phyloP scores from a whole-genome alignment of 2,888 invertebrate genomes.

The Itoplectis maculator region DNA sequence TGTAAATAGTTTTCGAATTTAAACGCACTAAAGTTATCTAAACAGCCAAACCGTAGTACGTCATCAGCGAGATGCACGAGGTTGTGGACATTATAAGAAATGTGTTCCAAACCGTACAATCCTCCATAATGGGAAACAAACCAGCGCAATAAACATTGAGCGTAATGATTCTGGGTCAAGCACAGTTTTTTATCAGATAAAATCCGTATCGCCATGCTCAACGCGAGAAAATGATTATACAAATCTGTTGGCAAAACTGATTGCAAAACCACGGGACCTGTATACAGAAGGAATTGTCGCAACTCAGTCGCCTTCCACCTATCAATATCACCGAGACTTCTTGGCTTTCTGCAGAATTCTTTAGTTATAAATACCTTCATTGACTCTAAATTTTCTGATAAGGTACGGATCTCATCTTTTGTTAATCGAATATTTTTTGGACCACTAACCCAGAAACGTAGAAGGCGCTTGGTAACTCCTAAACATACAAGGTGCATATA shows the following conservation, averaged over 20 bases:
- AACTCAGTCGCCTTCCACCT: slow-evolving; percentile 63
- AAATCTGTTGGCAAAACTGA: slow-evolving; percentile 54
- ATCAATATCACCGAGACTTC: slow-evolving; percentile 48
- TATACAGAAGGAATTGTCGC: slow-evolving; percentile 65
- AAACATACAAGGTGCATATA: slow-evolving; percentile 31
- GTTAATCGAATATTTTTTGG: slow-evolving; percentile 60
- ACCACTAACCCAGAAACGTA: slow-evolving; percentile 8
- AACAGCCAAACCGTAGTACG: slow-evolving; percentile 62
- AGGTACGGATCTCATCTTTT: slow-evolving; percentile 16
- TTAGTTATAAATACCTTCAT: slow-evolving; percentile 58
- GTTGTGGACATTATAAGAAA: slow-evolving; percentile 71
- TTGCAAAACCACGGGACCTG: slow-evolving; percentile 69
- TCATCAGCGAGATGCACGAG: slow-evolving; percentile 71
- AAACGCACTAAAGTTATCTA: slow-evolving; percentile 71
- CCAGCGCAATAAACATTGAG: slow-evolving; percentile 64
- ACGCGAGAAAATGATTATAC: slow-evolving; percentile 70
- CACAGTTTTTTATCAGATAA: slow-evolving; percentile 65
- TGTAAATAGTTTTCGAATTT: slow-evolving; percentile 69
- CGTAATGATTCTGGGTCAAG: slow-evolving; percentile 60
- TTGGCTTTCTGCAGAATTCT: slow-evolving; percentile 73
- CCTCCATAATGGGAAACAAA: too few relatives aligned
- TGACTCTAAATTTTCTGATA: slow-evolving; percentile 47
- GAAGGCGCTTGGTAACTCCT: slow-evolving; percentile 4
- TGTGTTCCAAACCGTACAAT: slow-evolving; percentile 66
- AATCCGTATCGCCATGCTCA: slow-evolving; percentile 68